phyloP scores from a whole-genome alignment of 2,797 vertebrate genomes.

The Darevskia mixta region DNA sequence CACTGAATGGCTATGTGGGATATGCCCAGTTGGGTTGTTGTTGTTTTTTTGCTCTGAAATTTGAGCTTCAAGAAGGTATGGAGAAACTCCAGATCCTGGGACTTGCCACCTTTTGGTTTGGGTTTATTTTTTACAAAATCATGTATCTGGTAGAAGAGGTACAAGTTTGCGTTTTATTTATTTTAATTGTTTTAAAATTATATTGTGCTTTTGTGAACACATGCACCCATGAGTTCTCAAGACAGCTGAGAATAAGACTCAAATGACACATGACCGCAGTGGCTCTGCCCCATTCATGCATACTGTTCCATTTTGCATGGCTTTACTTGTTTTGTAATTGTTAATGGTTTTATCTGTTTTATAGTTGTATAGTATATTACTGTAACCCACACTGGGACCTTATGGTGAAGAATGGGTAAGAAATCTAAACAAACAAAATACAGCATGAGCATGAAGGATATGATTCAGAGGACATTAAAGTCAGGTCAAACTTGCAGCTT shows the following conservation, averaged over 20 bases:
- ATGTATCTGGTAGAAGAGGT: background rate
- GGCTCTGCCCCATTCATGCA: background rate
- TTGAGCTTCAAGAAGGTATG: background rate
- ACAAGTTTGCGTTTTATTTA: background rate
- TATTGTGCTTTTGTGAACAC: background rate
- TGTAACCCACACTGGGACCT: too few species aligned
- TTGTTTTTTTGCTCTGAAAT: background rate
- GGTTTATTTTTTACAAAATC: background rate
- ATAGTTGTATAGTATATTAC: too few species aligned
- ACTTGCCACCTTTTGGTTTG: background rate
- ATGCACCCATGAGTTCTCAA: background rate
- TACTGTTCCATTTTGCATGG: background rate
- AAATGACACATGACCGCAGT: background rate
- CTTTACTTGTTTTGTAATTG: too few species aligned
- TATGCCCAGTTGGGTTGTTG: background rate
- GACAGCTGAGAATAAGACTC: background rate
- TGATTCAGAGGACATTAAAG: too few species aligned
- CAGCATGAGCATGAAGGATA: too few species aligned
- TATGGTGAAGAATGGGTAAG: too few species aligned
- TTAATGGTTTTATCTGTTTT: too few species aligned
- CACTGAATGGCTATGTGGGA: background rate
- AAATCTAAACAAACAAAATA: too few species aligned
- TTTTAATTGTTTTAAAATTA: background rate
- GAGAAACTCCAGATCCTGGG: background rate
- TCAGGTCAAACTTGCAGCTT: background rate